Conservation (phyloP, 2,888 invertebrate genomes). For the Cryptus armator region DNA sequence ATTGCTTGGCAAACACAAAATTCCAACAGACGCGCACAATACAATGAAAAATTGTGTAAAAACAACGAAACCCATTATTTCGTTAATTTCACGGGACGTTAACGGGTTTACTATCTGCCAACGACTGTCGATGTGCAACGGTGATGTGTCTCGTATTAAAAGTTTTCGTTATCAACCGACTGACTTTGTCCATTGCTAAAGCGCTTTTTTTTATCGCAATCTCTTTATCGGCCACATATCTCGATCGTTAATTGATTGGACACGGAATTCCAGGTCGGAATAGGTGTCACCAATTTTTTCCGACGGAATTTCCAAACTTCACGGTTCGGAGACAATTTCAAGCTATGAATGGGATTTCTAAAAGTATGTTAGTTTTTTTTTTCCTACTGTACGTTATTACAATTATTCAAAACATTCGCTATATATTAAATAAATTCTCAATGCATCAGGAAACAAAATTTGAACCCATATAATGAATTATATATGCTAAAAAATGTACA, state of each 20-base stretch:
- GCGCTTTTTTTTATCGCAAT: conserved; percentile 56
- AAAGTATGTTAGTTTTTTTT: not conserved
- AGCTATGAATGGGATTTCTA: not conserved
- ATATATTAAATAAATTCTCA: too few relatives aligned
- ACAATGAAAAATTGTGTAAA: conserved; percentile 43
- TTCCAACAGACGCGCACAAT: not conserved
- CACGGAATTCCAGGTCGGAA: conserved; percentile 5
- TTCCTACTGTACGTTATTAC: too few relatives aligned
- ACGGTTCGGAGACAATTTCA: not conserved
- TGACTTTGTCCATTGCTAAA: conserved; percentile 19
- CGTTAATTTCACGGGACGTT: not conserved
- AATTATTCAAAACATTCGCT: too few relatives aligned
- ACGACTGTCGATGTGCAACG: conserved; percentile 36
- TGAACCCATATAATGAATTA: too few relatives aligned
- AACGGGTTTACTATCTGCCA: conserved; percentile 30
- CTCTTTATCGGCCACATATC: conserved; percentile 51
- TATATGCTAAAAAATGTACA: too few relatives aligned
- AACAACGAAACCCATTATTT: conserved; percentile 31
- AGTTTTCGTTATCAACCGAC: conserved; percentile 42
- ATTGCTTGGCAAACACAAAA: conserved; percentile 10
- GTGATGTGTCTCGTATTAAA: conserved; percentile 4
- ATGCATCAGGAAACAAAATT: too few relatives aligned
- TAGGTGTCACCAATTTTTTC: conserved; percentile 6
- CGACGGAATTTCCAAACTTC: conserved; percentile 17
- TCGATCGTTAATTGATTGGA: conserved; percentile 54